phyloP scores from a whole-genome alignment of 1,140 invertebrate species.

The Drosophila arizonae region DNA sequence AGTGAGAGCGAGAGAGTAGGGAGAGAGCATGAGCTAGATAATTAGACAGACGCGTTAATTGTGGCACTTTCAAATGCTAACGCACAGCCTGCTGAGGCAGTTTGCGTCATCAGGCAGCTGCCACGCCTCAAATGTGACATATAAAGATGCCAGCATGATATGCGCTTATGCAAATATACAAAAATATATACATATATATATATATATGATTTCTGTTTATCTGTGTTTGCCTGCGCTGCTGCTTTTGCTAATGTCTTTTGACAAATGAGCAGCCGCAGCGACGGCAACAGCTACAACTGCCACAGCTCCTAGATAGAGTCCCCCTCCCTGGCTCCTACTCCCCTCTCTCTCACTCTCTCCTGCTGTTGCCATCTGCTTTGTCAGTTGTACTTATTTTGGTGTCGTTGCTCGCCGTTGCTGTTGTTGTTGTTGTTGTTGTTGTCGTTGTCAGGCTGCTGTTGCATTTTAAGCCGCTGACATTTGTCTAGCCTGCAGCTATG shows the following conservation, averaged over 20 bases:
- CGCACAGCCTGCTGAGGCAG: not conserved
- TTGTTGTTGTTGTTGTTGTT: conserved; percentile 11
- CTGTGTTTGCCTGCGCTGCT: conserved; percentile 9
- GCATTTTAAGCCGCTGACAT: conserved; percentile 49
- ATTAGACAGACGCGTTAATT: conserved; percentile 74
- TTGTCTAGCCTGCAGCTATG: conserved; percentile 37
- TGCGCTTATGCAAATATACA: not conserved
- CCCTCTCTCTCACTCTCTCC: not conserved
- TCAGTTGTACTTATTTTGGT: conserved; percentile 26
- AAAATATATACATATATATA: not conserved
- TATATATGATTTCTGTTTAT: conserved; percentile 44
- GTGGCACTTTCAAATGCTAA: conserved; percentile 53
- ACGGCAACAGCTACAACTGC: conserved; percentile 22
- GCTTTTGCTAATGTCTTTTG: conserved; percentile 54
- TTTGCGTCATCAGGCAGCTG: conserved; percentile 36
- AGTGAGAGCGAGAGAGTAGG: not conserved
- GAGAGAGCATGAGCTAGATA: conserved; percentile 30
- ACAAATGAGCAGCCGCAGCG: conserved; percentile 60
- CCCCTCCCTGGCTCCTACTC: not conserved
- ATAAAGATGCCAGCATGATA: conserved; percentile 6
- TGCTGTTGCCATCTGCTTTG: conserved; percentile 17
- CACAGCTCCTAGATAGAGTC: not conserved
- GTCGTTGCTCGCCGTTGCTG: conserved; percentile 9
- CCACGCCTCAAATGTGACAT: conserved; percentile 38
- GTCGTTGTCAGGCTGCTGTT: conserved; percentile 23